Evolutionary conservation across 2,888 invertebrate genomes (phyloP).

Genomic region (Diadegma fenestrale): DNA sequence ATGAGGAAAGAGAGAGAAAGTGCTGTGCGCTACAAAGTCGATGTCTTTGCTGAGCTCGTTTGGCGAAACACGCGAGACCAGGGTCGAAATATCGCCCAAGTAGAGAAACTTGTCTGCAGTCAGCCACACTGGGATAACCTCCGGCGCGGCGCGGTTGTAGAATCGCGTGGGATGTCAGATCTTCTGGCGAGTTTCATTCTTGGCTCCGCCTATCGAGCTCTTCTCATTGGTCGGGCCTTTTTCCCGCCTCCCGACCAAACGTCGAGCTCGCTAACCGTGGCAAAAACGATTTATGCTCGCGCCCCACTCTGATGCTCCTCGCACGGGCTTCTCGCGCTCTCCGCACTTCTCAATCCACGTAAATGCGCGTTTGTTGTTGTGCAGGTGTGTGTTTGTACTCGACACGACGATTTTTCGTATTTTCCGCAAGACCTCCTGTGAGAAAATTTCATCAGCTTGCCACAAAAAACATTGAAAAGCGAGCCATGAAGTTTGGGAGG

Average conservation of each 20-base stretch:
- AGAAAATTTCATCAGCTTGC: constrained; percentile 72
- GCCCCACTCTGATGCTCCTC: too few relatives aligned
- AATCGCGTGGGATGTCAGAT: neutral
- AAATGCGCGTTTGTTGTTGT: neutral
- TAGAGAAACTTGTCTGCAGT: constrained; percentile 62
- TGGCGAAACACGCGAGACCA: constrained; percentile 19
- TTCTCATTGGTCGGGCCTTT: constrained; percentile 72
- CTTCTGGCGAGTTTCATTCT: constrained; percentile 27
- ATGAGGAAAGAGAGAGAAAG: neutral
- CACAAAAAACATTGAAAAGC: constrained; percentile 29
- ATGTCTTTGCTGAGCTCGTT: constrained; percentile 44
- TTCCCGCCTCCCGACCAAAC: constrained; percentile 69
- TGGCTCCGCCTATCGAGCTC: constrained; percentile 72
- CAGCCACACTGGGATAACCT: constrained; percentile 47
- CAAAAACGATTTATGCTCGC: constrained; percentile 76
- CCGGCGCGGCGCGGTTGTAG: constrained; percentile 18
- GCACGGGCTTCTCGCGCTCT: too few relatives aligned
- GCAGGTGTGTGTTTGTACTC: neutral
- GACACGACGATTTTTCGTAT: constrained; percentile 72
- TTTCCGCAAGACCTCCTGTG: constrained; percentile 72
- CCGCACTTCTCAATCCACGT: constrained; percentile 63
- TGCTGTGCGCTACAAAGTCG: neutral
- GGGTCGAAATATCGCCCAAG: constrained; percentile 23
- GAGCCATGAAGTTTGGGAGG: neutral
- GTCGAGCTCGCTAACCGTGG: constrained; percentile 68